phyloP scores from a whole-genome alignment of 2,113 vertebrate genomes.

The Pseudonaja textilis region DNA sequence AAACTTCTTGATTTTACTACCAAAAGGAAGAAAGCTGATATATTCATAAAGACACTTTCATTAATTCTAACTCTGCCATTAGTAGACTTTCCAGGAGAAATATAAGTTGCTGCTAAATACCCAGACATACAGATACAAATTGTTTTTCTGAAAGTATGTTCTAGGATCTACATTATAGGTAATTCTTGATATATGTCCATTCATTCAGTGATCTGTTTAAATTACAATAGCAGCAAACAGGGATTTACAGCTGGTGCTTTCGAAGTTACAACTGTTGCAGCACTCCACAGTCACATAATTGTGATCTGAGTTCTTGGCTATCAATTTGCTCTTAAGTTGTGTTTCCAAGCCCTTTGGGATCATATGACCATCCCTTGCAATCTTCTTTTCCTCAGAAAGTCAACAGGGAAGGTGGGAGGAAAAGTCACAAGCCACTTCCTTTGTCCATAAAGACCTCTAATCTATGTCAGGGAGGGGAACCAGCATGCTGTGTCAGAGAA shows the following conservation, averaged over 20 bases:
- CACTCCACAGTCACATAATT: not conserved
- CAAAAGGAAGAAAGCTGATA: fast-evolving
- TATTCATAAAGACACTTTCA: not conserved
- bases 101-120: not conserved
- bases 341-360: not conserved
- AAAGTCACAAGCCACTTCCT: not conserved
- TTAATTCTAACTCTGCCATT: fast-evolving
- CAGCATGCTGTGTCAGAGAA: not conserved
- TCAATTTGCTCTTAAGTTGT: not conserved
- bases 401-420: not conserved
- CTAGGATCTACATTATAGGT: not conserved
- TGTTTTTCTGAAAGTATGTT: not conserved
- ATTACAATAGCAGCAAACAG: not conserved
- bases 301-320: not conserved
- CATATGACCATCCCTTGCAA: not conserved
- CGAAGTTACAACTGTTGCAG: not conserved
- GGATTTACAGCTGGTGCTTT: not conserved
- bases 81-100: not conserved
- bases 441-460: not conserved
- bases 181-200: not conserved
- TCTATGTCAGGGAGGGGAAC: not conserved
- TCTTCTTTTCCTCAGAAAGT: not conserved
- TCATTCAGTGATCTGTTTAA: not conserved
- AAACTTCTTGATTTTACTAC: not conserved
- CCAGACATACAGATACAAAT: not conserved